Evolutionary conservation across 53 echinoderm and acorn worm species (phyloP), one percentile per base, ranked within the genome.

Genomic region (Antedon mediterranea): DNA sequence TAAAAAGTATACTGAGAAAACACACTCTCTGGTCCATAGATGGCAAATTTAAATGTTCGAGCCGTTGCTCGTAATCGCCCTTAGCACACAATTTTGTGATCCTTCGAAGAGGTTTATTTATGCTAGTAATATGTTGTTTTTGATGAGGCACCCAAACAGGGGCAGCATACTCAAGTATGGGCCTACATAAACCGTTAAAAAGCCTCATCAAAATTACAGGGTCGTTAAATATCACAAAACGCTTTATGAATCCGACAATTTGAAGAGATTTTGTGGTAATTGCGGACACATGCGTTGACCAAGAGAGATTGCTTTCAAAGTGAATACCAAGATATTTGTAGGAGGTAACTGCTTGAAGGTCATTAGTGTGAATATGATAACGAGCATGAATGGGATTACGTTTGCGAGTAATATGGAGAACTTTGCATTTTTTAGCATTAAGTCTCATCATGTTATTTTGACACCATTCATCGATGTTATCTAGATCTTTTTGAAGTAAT

Each of bases 291-390:
- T 84, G 79, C 23, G 43, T 3, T 32, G 33, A 72, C 78, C 78
- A 83, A 71, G 71, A 78, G 27, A 83, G 43, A 30, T 83, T 83
- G n/a, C 72, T 28, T 34, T 72, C 78, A 72, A 71, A 71, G 71
- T 32, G 44, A 33, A 83, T 31, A 27, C 71, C 71, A 31, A 78
- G 31, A 28, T 71, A 83, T 72, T 77, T 83, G 30, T 71, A 34
- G 28, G 71, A 77, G 72, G 76, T 34, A 77, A 30, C 44, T 30
- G 26, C 11, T 70, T 30, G 23, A 31, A 81, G 43, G 34, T 18
- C 43, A 32, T 15, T 43, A 30, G 28, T 71, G 41, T 43, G 43
- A 43, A 33, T 31, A 75, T 75, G 57, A 43, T 71, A 33, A 28
- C 76, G 3, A 3, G 71, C 8, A 28, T 20, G 75, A 26, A 41